A percentile compares a stretch with the other conserved stretches of the same genome.
These are phyloP conservation scores for Homalodisca vitripennis DNA, from an alignment of 1,140 invertebrate genomes.

Conservation along the genomic window DNA sequence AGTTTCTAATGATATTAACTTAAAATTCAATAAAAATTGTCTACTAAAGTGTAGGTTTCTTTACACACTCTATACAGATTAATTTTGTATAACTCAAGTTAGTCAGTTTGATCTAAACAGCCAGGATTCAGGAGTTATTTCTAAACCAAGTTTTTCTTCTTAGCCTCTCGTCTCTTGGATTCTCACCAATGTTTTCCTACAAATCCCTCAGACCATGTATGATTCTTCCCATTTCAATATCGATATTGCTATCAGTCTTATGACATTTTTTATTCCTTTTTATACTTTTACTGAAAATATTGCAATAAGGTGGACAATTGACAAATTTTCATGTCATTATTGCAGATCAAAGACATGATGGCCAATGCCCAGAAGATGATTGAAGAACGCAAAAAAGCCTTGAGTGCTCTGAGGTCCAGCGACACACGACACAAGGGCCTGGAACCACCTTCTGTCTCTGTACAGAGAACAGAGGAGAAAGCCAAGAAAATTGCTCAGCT, in stretches of 20 bases:
- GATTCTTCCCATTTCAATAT: neutral
- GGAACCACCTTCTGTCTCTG: slow-evolving; percentile 45
- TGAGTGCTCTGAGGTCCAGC: slow-evolving; percentile 60
- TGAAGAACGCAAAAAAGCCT: slow-evolving; percentile 80
- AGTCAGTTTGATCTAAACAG: no score
- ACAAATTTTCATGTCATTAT: no score
- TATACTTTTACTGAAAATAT: no score
- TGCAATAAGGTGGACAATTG: no score
- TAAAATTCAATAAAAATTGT: no score
- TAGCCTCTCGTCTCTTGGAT: neutral
- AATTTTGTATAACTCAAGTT: no score
- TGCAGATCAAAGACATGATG: slow-evolving; percentile 83
- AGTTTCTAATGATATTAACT: no score
- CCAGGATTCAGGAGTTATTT: no score
- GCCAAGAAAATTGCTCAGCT: slow-evolving; percentile 83
- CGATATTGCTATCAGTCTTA: neutral
- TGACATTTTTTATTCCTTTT: slow-evolving; percentile 14
- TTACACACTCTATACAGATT: no score
- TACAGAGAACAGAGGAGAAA: slow-evolving; percentile 66
- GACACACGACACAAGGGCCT: slow-evolving; percentile 44
- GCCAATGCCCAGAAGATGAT: slow-evolving; percentile 89
- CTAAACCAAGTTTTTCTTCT: neutral
- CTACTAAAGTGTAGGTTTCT: no score
- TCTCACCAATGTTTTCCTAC: neutral
- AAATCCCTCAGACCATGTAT: neutral